Conservation (phyloP, 2,888 invertebrate species). For the Cotesia congregata region DNA sequence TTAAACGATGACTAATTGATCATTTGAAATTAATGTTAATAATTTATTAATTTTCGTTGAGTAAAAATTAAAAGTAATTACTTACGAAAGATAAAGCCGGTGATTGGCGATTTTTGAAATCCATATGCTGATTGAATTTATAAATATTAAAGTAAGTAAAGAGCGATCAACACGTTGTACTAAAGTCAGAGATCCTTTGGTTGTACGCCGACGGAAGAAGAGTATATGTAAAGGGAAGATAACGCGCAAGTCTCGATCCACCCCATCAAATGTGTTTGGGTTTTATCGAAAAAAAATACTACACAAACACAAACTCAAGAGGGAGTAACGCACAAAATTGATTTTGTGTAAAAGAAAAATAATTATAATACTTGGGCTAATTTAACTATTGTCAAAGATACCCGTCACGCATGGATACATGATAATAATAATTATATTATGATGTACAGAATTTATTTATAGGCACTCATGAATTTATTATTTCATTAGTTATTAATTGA, state of each 20-base stretch:
- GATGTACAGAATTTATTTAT: no score
- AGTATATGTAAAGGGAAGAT: neutral
- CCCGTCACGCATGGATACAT: neutral
- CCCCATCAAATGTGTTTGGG: neutral
- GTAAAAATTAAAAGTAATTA: no score
- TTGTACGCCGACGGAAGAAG: neutral
- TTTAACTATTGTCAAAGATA: neutral
- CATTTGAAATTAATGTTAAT: no score
- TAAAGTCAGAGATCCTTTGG: neutral
- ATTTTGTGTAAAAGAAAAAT: neutral
- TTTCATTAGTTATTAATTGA: no score
- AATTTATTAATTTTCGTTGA: no score
- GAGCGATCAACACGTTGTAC: neutral
- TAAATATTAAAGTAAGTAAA: no score
- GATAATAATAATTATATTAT: no score
- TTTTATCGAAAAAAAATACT: neutral
- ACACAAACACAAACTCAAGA: neutral
- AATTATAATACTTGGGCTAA: neutral
- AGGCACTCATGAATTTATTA: no score
- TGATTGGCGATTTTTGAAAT: neutral
- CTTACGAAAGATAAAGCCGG: no score
- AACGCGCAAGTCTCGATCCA: neutral
- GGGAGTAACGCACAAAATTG: neutral
- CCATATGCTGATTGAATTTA: constrained; percentile 7
- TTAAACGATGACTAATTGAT: no score